phyloP scores from a whole-genome alignment of 1,140 invertebrate genomes.

The Heliconius melpomene region DNA sequence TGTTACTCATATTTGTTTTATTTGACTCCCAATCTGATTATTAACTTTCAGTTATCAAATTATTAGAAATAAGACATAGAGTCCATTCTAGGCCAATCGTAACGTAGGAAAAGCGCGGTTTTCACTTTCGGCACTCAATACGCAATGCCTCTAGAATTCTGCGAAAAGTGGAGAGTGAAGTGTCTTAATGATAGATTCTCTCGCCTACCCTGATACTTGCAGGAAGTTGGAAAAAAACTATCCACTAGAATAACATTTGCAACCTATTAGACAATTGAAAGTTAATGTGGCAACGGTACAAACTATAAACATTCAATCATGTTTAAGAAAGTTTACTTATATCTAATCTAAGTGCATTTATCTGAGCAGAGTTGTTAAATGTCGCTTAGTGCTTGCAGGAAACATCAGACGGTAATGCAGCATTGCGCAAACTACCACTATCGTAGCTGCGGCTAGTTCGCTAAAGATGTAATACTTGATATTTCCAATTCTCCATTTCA shows the following conservation, averaged over 20 bases:
- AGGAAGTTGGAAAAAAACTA: background rate
- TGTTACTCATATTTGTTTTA: too few species aligned
- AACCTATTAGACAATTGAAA: background rate
- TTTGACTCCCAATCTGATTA: too few species aligned
- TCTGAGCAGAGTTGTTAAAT: constrained; percentile 30
- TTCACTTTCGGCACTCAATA: too few species aligned
- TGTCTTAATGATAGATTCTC: too few species aligned
- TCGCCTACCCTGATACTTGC: too few species aligned
- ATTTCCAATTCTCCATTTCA: constrained; percentile 10
- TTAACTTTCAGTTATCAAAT: too few species aligned
- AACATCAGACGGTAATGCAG: constrained; percentile 23
- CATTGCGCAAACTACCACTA: constrained; percentile 22
- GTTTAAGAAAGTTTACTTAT: constrained; percentile 1
- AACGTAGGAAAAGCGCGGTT: too few species aligned
- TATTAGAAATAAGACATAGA: too few species aligned
- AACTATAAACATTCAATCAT: background rate
- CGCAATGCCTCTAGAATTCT: too few species aligned
- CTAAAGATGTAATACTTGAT: constrained; percentile 8
- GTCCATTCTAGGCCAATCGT: too few species aligned
- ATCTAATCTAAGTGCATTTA: constrained; percentile 18
- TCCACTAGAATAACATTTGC: background rate
- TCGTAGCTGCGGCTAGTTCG: background rate
- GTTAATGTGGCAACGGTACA: background rate
- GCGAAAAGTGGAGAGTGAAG: too few species aligned
- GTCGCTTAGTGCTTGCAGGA: constrained; percentile 35